Conservation (phyloP, 2,113 vertebrate species). For the Austrofundulus limnaeus region DNA sequence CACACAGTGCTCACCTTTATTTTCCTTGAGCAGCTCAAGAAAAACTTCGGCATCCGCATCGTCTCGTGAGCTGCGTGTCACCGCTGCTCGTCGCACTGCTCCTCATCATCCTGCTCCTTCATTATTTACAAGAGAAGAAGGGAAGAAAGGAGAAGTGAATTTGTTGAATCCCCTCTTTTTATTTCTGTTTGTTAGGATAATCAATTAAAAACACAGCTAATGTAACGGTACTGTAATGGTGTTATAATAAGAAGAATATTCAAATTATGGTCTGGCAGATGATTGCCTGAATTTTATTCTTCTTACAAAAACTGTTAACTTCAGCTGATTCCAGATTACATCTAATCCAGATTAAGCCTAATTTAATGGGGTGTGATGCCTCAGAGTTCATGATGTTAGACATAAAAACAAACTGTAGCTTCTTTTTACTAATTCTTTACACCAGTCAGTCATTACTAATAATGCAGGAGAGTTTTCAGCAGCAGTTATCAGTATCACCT, state of each 20-base stretch:
- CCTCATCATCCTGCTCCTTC: conserved; percentile 1
- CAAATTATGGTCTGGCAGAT: neutral
- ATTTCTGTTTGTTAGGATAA: conserved; percentile 24
- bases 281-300: neutral
- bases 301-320: neutral
- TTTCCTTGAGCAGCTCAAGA: conserved; percentile 89
- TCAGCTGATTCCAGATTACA: conserved; percentile 10
- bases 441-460: neutral
- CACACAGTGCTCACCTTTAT: conserved; percentile 89
- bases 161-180: neutral
- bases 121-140: conserved; percentile 10
- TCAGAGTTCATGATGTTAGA: neutral
- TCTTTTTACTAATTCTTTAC: neutral
- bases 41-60: conserved; percentile 85
- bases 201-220: neutral
- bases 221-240: neutral
- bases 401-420: neutral
- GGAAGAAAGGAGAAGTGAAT: conserved; percentile 7
- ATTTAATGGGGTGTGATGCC: neutral
- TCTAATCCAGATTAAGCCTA: neutral
- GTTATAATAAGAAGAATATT: neutral
- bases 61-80: conserved; percentile 65
- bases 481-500: conserved; percentile 6
- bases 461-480: neutral
- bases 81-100: neutral